Evolutionary conservation across 2,888 invertebrate genomes (phyloP), one percentile per base, ranked within the genome.

Genomic region (Aleiodes alternator): DNA sequence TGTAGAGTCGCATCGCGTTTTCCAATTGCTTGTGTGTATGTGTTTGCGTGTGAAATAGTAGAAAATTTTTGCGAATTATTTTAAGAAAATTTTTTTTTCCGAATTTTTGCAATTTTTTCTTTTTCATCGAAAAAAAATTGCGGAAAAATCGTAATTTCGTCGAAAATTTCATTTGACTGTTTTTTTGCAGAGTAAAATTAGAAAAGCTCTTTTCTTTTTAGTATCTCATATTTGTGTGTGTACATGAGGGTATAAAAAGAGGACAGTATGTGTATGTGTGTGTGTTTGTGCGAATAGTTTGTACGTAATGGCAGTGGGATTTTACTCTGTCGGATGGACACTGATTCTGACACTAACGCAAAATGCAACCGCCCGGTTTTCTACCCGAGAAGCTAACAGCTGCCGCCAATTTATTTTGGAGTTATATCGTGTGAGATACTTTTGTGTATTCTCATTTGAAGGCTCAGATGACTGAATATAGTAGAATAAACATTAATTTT

Each of bases 361-460:
- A 80, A 73, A 80, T 77, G 82, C 82, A 79, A 84, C 83, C 85
- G 81, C 82, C 29, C 8, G 29, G 23, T 23, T 12, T 23, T 55
- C 55, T 83, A 82, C 1, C 80, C 81, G 82, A 23, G 85, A 85
- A 85, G 86, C 88, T 84, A 85, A 85, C 88, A 88, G 87, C 87
- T 88, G 88, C 84, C 82, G 81, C 82, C 85, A 85, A 88, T 88
- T 88, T 88, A 88, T 88, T 88, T 88, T 87, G 83, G 85, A 88
- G 43, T 86, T 85, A 64, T 71, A 73, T 73, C 70, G 69, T 14
- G 16, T 9, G 55, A 2, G 55, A 55, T 55, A 43, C 34, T 16
- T 16, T 55, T 53, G 34, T 55, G 38, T 55, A 34, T 59, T 31
- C 59, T 29, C 56, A 56, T 16, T 56, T 43, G 43, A 43, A 43